Base-by-base conservation (phyloP, 2,888 invertebrate genomes). In the Pandemis cinnamomeana region DNA sequence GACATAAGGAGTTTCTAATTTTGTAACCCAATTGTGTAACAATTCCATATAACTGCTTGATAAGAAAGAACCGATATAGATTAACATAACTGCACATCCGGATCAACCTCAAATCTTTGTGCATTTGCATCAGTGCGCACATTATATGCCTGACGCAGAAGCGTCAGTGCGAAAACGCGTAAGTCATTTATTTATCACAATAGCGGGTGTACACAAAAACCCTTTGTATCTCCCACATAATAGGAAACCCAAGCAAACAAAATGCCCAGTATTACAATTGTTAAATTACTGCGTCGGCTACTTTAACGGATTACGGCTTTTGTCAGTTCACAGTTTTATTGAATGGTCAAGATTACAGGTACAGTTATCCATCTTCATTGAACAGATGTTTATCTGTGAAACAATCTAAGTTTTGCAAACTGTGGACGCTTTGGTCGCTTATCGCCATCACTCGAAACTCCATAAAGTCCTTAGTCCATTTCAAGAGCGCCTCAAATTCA, bases 251-350 rank as follows among this genome's bases (percentile, higher is more conserved):
- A 81, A 46, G 67, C 71, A 74, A 74, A 85, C 79, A 87, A 83
- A 89, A 89, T 91, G 91, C 91, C 89, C 87, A 87, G 80, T 83
- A 83, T 80, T 77, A 85, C 87, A 86, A 89, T 90, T 90, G 90
- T 87, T 82, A 83, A 86, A 85, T 77, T 77, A 82, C 81, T 80
- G 78, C 80, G 88, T 90, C 93, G 93, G 93, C 91, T 92, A 93
- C 93, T 92, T 93, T 93, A 89, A 86, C 89, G 87, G 93, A 93
- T 93, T 92, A 93, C 81, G 80, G 82, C 85, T 82, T 86, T 91
- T 91, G 91, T 91, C 73, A 76, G 81, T 80, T 81, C 53, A 55
- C 58, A 58, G 58, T 58, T 27, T 58, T 81, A 84, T 86, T 86
- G 84, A 89, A 90, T 86, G 87, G 86, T 84, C 84, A 83, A 83